Evolutionary conservation across 2,797 vertebrate genomes (phyloP), one percentile per base, ranked within the genome.

Genomic region (Rousettus madagascariensis): DNA sequence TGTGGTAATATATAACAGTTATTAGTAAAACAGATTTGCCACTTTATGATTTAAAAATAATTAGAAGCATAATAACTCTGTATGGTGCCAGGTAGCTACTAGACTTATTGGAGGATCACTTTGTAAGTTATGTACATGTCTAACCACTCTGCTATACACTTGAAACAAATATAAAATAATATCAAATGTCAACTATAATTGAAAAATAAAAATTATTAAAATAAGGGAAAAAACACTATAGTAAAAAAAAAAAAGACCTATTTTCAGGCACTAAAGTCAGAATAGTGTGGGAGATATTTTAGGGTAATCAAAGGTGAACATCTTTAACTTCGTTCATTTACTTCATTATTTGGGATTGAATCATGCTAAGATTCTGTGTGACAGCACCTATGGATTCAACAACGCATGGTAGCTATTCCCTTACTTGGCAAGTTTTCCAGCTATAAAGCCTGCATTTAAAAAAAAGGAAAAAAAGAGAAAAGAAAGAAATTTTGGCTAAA

Each of bases 41-140:
- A 91, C 53, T 96, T 90, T 41, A 69, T 17, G 19, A 77, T 75
- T 59, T 86, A 61, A 92, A 92, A 90, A 86, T 94, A 92, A 13
- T 53, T 41, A 90, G 43, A 79, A 91, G 19, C 57, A 26, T 59
- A 59, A 28, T 59, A 59, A 59, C 57, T 59, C 24, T 59, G 10
- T 57, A 57, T 59, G 57, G 26, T 59, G 10, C 57, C 24, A 59
- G 24, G 24, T 59, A 28, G 57, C 8, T 26, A 59, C 57, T 59
- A 59, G 57, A 59, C 57, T 28, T 59, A 28, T 26, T 26, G 57
- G 57, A 3, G 24, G 57, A 59, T 59, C 57, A 59, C 57, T 59
- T 28, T 28, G 57, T 59, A 59, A 59, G 10, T 59, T 59, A 28
- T 59, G 24, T 59, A 59, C 24, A 59, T 59, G 57, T 59, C 57